A percentile compares a stretch with the other conserved stretches of the same genome.
Evolutionary conservation across 2,797 vertebrate genomes (phyloP).

Genomic region (Tokudaia muenninki): DNA sequence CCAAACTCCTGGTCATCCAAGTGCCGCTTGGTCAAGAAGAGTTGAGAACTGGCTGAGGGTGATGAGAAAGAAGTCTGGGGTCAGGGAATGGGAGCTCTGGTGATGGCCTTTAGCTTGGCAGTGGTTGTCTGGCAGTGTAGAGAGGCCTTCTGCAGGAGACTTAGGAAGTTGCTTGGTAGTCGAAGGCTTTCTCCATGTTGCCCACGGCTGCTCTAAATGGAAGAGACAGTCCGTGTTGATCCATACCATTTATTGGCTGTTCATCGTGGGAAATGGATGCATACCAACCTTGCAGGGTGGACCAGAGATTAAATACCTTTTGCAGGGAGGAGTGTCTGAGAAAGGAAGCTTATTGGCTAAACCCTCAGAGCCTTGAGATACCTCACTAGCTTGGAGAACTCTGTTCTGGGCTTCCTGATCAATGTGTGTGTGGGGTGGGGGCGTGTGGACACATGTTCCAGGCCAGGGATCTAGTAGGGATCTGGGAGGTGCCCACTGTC

Average conservation of each 20-base stretch:
- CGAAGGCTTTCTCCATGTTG: background rate
- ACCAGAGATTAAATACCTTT: background rate
- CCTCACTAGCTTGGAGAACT: background rate
- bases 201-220: background rate
- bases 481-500: background rate
- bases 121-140: background rate
- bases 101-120: background rate
- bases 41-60: background rate
- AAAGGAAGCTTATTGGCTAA: background rate
- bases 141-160: background rate
- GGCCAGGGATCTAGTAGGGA: background rate
- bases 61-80: fast-evolving
- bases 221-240: background rate
- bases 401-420: background rate
- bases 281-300: background rate
- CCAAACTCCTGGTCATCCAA: background rate
- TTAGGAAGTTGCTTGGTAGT: background rate
- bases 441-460: background rate
- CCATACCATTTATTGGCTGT: background rate
- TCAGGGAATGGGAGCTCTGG: background rate
- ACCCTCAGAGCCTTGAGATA: background rate
- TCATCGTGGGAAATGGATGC: background rate
- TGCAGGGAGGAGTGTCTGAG: background rate
- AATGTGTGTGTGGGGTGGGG: too few relatives aligned
- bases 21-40: background rate